These are phyloP conservation scores for Bettongia penicillata DNA, from an alignment of 2,113 vertebrate species.

Conservation along the genomic window DNA sequence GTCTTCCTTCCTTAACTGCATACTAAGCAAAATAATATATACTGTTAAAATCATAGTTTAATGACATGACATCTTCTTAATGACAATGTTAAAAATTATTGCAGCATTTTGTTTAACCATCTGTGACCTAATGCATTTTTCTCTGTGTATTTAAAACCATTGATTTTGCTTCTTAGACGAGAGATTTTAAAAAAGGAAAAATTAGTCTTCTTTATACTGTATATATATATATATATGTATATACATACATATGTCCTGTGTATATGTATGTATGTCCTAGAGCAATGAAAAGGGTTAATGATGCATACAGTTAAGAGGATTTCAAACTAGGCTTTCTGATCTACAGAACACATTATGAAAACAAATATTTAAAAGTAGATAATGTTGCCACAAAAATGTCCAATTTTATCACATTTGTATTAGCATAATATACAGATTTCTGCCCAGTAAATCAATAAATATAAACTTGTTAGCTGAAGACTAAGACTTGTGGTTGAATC, in stretches of 20 bases:
- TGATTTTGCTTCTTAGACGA: slow-evolving; percentile 33
- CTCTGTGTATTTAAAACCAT: slow-evolving; percentile 9
- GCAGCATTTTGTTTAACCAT: slow-evolving; percentile 14
- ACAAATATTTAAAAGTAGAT: slow-evolving; percentile 37
- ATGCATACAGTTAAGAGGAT: slow-evolving; percentile 36
- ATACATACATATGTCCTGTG: no score
- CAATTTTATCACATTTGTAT: slow-evolving; percentile 48
- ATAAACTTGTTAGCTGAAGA: slow-evolving; percentile 31
- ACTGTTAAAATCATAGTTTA: slow-evolving; percentile 39
- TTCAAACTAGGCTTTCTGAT: slow-evolving; percentile 29
- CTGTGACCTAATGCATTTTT: slow-evolving; percentile 27
- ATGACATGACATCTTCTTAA: slow-evolving; percentile 7
- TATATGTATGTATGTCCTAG: not conserved
- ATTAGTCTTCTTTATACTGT: slow-evolving; percentile 31
- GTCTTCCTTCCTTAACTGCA: not conserved
- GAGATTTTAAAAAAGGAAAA: slow-evolving; percentile 18
- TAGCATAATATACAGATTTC: slow-evolving; percentile 33
- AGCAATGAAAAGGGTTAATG: slow-evolving; percentile 31
- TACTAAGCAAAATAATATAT: not conserved
- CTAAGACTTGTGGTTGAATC: slow-evolving; percentile 33
- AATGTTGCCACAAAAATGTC: slow-evolving; percentile 1
- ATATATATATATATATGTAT: no score
- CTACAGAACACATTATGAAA: slow-evolving; percentile 32
- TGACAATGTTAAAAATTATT: slow-evolving; percentile 19
- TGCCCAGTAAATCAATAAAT: slow-evolving; percentile 65